phyloP scores from a whole-genome alignment of 2,888 invertebrate genomes.

The Xestia xanthographa region DNA sequence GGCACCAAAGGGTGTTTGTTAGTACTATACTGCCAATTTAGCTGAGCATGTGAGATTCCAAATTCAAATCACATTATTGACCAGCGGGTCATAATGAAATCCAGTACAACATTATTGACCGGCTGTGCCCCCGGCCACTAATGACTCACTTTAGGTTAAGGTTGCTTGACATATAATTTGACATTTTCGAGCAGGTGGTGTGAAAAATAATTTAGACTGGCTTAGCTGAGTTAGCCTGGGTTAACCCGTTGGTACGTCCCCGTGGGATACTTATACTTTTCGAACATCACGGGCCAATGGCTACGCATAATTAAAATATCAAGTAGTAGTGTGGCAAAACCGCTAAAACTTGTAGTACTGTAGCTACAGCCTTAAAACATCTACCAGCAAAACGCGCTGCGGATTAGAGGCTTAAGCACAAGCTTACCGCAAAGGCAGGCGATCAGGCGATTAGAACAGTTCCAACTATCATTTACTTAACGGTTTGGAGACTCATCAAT shows the following conservation, averaged over 20 bases:
- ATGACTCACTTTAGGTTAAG: too few species aligned
- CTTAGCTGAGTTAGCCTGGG: neutral
- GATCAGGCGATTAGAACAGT: slow-evolving; percentile 52
- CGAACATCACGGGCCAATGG: neutral
- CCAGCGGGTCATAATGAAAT: too few species aligned
- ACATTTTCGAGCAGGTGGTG: too few species aligned
- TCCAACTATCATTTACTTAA: slow-evolving; percentile 51
- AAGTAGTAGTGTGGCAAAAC: neutral
- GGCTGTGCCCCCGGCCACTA: too few species aligned
- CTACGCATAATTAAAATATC: neutral
- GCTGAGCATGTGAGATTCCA: too few species aligned
- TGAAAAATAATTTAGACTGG: too few species aligned
- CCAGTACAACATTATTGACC: too few species aligned
- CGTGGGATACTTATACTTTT: neutral
- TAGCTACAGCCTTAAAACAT: slow-evolving; percentile 39
- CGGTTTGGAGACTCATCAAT: slow-evolving; percentile 22
- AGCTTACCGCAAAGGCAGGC: slow-evolving; percentile 53
- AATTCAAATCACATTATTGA: too few species aligned
- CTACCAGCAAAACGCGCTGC: slow-evolving; percentile 37
- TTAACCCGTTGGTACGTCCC: neutral
- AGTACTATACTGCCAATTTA: too few species aligned
- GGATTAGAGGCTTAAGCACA: slow-evolving; percentile 42
- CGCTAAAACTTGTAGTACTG: slow-evolving; percentile 18
- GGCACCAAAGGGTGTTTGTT: too few species aligned
- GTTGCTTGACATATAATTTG: too few species aligned